Conservation (phyloP, 2,113 vertebrate species). For the Chlorodrepanis virens region DNA sequence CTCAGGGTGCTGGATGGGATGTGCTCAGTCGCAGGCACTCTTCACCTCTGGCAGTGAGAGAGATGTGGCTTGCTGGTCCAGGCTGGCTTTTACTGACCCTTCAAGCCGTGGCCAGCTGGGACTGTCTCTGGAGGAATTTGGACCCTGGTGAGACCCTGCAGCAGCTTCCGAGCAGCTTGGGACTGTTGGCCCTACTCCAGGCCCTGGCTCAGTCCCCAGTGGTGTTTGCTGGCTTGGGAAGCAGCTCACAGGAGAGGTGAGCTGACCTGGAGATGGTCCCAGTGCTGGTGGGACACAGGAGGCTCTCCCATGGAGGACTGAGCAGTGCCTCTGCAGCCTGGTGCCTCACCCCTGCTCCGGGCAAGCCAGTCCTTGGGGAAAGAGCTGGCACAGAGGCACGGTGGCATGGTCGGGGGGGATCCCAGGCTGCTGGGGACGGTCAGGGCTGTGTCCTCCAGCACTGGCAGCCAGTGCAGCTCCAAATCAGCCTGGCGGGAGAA, state of each 20-base stretch:
- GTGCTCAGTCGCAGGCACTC: neutral
- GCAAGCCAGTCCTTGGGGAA: neutral
- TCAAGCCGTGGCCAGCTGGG: neutral
- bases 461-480: rapidly evolving
- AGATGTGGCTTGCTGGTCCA: neutral
- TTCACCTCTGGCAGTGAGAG: neutral
- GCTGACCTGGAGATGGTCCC: neutral
- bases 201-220: neutral
- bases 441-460: neutral
- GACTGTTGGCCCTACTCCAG: neutral
- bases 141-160: neutral
- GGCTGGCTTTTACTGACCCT: neutral
- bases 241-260: neutral
- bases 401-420: neutral
- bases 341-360: neutral
- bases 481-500: neutral
- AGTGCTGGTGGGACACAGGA: neutral
- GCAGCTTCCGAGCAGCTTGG: neutral
- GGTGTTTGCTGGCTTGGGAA: neutral
- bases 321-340: neutral
- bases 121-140: neutral
- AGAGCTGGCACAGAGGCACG: neutral
- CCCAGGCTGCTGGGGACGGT: neutral
- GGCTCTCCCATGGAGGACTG: neutral
- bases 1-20: neutral